phyloP scores from a whole-genome alignment of 2,797 vertebrate genomes.

The Leptatherina wallacei region DNA sequence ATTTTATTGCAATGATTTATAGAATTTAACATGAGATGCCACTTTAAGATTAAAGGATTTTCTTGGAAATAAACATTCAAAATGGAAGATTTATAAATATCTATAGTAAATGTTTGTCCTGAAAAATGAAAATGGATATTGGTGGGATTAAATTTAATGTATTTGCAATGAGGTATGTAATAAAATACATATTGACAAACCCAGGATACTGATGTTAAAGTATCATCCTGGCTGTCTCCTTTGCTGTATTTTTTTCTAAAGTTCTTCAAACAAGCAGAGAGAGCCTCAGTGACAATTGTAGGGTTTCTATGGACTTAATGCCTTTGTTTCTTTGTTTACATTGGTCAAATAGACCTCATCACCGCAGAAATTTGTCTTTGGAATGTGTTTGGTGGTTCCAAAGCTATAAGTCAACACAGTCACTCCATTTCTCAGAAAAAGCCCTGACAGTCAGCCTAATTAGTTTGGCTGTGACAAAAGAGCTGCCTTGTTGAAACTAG shows the following conservation, averaged over 20 bases:
- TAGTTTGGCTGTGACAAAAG: conserved; percentile 75
- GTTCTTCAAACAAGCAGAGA: conserved; percentile 29
- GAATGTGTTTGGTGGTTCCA: conserved; percentile 47
- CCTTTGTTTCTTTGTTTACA: conserved; percentile 72
- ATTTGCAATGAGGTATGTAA: background rate
- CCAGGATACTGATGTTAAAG: background rate
- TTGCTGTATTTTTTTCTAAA: conserved; percentile 8
- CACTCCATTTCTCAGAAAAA: conserved; percentile 65
- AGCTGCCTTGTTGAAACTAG: conserved; percentile 57
- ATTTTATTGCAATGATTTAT: background rate
- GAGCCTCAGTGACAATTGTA: conserved; percentile 11
- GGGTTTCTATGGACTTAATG: conserved; percentile 43
- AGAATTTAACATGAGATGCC: background rate
- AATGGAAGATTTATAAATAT: conserved; percentile 3
- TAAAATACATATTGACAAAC: conserved; percentile 23
- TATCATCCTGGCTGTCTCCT: background rate
- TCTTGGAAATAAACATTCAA: background rate
- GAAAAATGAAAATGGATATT: background rate
- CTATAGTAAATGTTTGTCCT: background rate
- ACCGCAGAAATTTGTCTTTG: conserved; percentile 57
- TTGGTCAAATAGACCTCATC: conserved; percentile 69
- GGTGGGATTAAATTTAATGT: background rate
- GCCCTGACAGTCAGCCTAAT: conserved; percentile 72
- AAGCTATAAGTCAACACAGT: conserved; percentile 61
- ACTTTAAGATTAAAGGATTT: background rate